Base-by-base conservation (phyloP, 2,797 vertebrate species). In the Monodelphis domestica region DNA sequence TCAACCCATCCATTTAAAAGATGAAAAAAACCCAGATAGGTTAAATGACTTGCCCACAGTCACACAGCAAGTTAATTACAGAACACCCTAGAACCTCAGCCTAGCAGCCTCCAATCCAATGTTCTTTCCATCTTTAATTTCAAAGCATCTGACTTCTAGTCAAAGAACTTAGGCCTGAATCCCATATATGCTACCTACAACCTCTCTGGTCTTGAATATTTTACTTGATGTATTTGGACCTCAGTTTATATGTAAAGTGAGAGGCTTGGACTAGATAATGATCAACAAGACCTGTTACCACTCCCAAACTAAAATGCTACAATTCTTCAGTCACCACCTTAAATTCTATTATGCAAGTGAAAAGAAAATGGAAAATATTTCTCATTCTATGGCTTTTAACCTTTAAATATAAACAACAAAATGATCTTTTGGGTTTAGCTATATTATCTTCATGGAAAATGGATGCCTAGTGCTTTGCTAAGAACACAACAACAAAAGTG, bases 381-480 rank as follows among this genome's bases (percentile, higher is more conserved):
- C 53, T 88, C 63, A 70, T 51, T 4, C 3, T 10, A 54, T 52
- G 24, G 15, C 50, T 33, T 88, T 94, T 53, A 92, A 78, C 26
- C n/a, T 89, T 91, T 50, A 90, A 56, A 93, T 96, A 30, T 17
- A 38, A 63, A 9, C 90, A 94, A 95, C n/a, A 29, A 33, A 94
- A 45, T 78, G 38, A 30, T 55, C 55, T 29, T 88, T 53, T n/a
- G 57, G 1, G 91, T 94, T 92, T 93, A 95, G 87, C 7, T 89
- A 52, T 84, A 94, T 91, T 89, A 33, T 90, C 15, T 90, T n/a
- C 95, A 94, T 92, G 17, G 78, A 95, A 53, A 89, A 54, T 93
- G 90, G 94, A 96, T 94, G 12, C 29, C 87, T 90, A 95, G 52
- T 54, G 54, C n/a, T 91, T 87, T 45, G 78, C 45, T 12, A 55